Conservation (phyloP, 2,888 invertebrate genomes). For the Atherix ibis region DNA sequence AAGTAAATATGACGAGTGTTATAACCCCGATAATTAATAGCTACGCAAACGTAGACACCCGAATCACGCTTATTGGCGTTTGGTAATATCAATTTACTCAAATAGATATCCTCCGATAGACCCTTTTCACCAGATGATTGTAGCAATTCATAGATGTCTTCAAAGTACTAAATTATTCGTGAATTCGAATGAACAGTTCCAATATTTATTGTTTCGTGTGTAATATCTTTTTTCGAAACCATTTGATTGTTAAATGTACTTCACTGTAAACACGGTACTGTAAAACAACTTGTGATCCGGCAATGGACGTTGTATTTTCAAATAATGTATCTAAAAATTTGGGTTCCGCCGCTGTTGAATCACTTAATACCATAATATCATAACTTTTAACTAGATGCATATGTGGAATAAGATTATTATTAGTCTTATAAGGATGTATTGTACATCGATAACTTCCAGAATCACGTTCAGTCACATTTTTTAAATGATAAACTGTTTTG, state of each 20-base stretch:
- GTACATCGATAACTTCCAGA: slow-evolving; percentile 30
- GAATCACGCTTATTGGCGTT: slow-evolving; percentile 19
- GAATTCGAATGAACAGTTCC: background rate
- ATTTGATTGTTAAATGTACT: slow-evolving; percentile 24
- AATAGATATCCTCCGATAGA: slow-evolving; percentile 21
- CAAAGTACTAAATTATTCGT: slow-evolving; percentile 17
- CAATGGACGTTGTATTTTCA: slow-evolving; percentile 17
- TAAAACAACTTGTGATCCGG: slow-evolving; percentile 22
- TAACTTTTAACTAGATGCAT: slow-evolving; percentile 27
- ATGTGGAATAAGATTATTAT: slow-evolving; percentile 18
- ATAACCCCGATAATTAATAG: slow-evolving; percentile 26
- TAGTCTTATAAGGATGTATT: slow-evolving; percentile 21
- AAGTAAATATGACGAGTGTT: slow-evolving; percentile 25
- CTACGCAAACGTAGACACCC: slow-evolving; percentile 28
- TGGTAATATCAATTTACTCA: slow-evolving; percentile 27
- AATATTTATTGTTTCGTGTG: background rate
- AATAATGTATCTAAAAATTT: slow-evolving; percentile 25
- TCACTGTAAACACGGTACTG: slow-evolving; percentile 29
- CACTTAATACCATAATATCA: slow-evolving; percentile 26
- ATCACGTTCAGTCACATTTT: slow-evolving; percentile 27
- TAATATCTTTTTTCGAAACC: slow-evolving; percentile 21
- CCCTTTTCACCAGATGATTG: slow-evolving; percentile 22
- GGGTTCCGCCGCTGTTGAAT: slow-evolving; percentile 19
- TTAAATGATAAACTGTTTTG: slow-evolving; percentile 16
- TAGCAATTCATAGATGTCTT: slow-evolving; percentile 24